Conservation (phyloP, 2,113 vertebrate genomes). For the Rhineura floridana region DNA sequence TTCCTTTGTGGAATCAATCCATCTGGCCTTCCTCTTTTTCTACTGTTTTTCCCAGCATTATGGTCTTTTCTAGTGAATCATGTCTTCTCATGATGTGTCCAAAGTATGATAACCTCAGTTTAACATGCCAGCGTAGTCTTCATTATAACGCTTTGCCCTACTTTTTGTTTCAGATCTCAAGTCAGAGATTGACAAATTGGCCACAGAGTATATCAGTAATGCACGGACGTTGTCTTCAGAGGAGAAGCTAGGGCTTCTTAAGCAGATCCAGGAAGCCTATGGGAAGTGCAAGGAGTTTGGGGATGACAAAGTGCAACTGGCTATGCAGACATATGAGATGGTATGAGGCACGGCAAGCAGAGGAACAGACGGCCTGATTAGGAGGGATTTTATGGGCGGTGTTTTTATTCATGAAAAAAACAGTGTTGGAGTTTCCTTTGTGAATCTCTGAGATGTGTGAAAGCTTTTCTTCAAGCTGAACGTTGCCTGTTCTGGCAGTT, state of each 20-base stretch:
- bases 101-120: no score
- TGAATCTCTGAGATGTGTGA: neutral
- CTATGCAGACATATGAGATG: conserved; percentile 99
- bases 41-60: no score
- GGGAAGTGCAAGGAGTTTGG: conserved; percentile 97
- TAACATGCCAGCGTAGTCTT: neutral
- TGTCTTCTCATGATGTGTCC: no score
- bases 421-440: neutral
- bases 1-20: no score
- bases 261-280: conserved; percentile 95
- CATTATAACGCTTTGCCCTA: conserved; percentile 27
- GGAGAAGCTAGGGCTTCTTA: conserved; percentile 91
- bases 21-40: no score
- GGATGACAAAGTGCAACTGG: conserved; percentile 97
- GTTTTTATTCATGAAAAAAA: neutral
- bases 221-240: conserved; percentile 89
- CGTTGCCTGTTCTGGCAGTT: neutral
- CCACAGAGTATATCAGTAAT: conserved; percentile 92
- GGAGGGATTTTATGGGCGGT: neutral
- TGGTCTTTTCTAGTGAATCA: no score
- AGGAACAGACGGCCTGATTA: neutral
- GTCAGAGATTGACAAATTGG: conserved; percentile 92
- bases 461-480: neutral
- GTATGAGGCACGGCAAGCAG: conserved; percentile 74
- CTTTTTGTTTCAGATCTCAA: conserved; percentile 88